phyloP scores from a whole-genome alignment of 2,113 vertebrate species.

The Candoia aspera region DNA sequence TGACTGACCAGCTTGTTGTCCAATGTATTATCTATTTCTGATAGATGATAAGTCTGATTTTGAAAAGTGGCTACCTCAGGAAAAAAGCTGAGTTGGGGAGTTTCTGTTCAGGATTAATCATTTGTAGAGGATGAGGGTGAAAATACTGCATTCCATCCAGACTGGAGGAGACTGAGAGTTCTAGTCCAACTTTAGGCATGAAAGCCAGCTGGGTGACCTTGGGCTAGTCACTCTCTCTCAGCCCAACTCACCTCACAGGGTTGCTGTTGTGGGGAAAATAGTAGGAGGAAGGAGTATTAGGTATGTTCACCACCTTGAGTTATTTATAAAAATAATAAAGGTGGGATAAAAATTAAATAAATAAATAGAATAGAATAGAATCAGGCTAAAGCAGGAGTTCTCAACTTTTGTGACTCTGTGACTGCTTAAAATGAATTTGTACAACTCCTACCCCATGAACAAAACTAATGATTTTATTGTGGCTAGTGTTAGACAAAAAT shows the following conservation, averaged over 20 bases:
- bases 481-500: background rate
- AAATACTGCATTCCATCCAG: background rate
- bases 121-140: background rate
- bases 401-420: background rate
- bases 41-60: background rate
- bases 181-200: too few relatives aligned
- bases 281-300: too few relatives aligned
- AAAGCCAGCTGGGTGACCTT: too few relatives aligned
- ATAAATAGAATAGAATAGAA: background rate
- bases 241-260: too few relatives aligned
- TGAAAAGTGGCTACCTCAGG: background rate
- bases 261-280: too few relatives aligned
- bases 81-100: background rate
- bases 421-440: background rate
- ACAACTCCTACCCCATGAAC: background rate
- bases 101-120: background rate
- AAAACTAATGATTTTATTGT: background rate
- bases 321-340: too few relatives aligned
- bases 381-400: background rate
- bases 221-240: too few relatives aligned
- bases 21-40: too few relatives aligned
- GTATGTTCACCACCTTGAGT: too few relatives aligned
- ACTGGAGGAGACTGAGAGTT: too few relatives aligned
- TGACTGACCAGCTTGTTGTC: too few relatives aligned
- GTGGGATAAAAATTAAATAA: too few relatives aligned